Evolutionary conservation across 2,797 vertebrate species (phyloP), one percentile per base, ranked within the genome.

Genomic region (Megalops cyprinoides): DNA sequence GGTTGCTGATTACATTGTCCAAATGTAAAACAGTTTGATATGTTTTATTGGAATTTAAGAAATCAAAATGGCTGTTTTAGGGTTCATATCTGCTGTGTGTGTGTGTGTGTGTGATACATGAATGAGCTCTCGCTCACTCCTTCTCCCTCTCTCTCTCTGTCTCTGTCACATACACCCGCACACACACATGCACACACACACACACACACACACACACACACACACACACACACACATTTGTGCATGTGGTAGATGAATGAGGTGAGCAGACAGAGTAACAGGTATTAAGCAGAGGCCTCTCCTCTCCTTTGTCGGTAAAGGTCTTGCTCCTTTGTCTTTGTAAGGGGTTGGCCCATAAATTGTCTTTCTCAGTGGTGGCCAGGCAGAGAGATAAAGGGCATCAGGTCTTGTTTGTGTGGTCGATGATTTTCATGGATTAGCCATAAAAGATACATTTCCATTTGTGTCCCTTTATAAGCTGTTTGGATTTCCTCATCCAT

Each of bases 301-400:
- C 10, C 15, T 1, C 25, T n/a, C 20, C 20, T 71, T 2, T 37
- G 44, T 9, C 37, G 18, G 39, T 44, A 39, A 1, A 71, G 3
- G 67, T 48, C 46, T 48, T 20, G 25, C 1, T 65, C 23, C 1
- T 65, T 12, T 69, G 65, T 37, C 65, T 42, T 71, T 42, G 18
- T 6, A 71, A 25, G 20, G 37, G 44, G 65, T 69, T 69, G 67
- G 23, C 65, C 9, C 65, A 23, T 69, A 69, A 71, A 71, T 71
- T 44, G 20, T 44, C 37, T 53, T 71, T 20, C 10, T 71, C 39
- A 44, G 10, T 44, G 67, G 39, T 39, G n/a, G 67, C 8, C 39
- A 71, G 23, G 37, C 67, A 44, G 67, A n/a, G 8, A 23, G 67
- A 71, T 44, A 44, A 44, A 4, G n/a, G 67, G 20, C 42, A 44